A percentile compares a stretch with the other conserved stretches of the same genome.
These are phyloP conservation scores for Axinella damicornis DNA, from an alignment of 37 sponge, comb jelly and placozoan species.

Conservation along the genomic window DNA sequence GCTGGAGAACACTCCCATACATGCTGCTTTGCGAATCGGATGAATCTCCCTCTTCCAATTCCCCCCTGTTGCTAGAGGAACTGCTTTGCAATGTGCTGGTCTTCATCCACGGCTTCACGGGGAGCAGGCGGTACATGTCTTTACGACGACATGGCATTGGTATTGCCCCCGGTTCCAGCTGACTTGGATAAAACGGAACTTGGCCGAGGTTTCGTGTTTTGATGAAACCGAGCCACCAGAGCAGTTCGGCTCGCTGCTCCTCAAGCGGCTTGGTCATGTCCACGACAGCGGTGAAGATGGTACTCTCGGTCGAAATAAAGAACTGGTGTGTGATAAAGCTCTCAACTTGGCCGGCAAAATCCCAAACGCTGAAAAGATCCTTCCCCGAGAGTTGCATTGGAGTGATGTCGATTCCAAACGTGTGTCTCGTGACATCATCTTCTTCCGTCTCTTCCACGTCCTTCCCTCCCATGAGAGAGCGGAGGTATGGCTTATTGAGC, in stretches of 20 bases:
- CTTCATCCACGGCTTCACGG: not conserved
- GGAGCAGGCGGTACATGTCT: not conserved
- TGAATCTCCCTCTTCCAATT: not conserved
- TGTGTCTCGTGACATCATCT: slow-evolving; percentile 27
- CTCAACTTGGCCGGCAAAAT: slow-evolving; percentile 85
- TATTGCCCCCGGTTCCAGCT: slow-evolving; percentile 17
- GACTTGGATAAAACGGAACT: slow-evolving; percentile 16
- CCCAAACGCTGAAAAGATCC: slow-evolving; percentile 74
- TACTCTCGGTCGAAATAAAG: slow-evolving; percentile 83
- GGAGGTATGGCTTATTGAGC: slow-evolving; percentile 50
- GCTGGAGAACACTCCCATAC: slow-evolving; percentile 45
- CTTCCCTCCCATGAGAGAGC: too few species aligned
- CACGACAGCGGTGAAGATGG: slow-evolving; percentile 63
- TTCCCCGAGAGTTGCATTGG: slow-evolving; percentile 49
- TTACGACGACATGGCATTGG: slow-evolving; percentile 14
- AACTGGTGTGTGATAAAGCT: slow-evolving; percentile 80
- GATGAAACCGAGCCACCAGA: slow-evolving; percentile 78
- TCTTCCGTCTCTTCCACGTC: slow-evolving; percentile 15
- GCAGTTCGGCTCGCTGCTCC: slow-evolving; percentile 41
- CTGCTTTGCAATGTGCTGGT: too few species aligned
- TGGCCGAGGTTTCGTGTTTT: slow-evolving; percentile 79
- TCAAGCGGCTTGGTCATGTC: slow-evolving; percentile 51
- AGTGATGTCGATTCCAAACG: slow-evolving; percentile 73
- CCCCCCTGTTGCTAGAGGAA: too few species aligned
- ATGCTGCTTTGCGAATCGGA: not conserved